These are phyloP conservation scores for Axea sp. DNA, from an alignment of 2,888 invertebrate species.

Conservation along the genomic window DNA sequence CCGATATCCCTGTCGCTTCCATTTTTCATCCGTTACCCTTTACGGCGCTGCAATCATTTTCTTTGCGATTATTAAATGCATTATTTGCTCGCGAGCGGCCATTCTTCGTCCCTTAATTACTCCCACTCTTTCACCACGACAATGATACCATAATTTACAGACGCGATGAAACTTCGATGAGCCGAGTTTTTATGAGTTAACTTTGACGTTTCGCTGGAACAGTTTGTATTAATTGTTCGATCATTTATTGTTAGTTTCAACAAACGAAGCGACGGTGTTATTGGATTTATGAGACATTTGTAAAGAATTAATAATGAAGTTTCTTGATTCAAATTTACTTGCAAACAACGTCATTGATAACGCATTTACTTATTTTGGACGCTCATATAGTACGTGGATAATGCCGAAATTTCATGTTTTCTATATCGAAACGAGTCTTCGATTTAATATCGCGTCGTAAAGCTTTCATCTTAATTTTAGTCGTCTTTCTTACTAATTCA, in stretches of 20 bases:
- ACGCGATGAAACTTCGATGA: conserved; percentile 4
- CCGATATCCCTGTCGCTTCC: no score
- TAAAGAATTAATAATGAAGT: no score
- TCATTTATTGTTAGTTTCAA: conserved; percentile 2
- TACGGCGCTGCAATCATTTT: conserved; percentile 11
- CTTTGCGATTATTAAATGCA: conserved; percentile 19
- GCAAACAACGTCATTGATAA: no score
- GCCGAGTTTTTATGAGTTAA: conserved; percentile 17
- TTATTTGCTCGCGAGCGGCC: background rate
- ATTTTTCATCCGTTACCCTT: no score
- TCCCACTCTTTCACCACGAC: background rate
- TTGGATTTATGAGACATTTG: background rate
- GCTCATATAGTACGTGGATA: no score
- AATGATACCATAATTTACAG: conserved; percentile 15
- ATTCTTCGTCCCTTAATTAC: conserved; percentile 9
- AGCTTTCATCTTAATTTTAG: no score
- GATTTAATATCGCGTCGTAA: no score
- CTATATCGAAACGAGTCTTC: no score
- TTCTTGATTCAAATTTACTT: no score
- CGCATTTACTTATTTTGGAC: no score
- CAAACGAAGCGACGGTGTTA: background rate
- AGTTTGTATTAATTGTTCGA: conserved; percentile 1
- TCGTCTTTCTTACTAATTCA: no score
- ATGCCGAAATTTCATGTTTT: no score
- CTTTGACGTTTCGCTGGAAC: background rate